Conservation (phyloP, 2,113 vertebrate species). For the Nerophis lumbriciformis region DNA sequence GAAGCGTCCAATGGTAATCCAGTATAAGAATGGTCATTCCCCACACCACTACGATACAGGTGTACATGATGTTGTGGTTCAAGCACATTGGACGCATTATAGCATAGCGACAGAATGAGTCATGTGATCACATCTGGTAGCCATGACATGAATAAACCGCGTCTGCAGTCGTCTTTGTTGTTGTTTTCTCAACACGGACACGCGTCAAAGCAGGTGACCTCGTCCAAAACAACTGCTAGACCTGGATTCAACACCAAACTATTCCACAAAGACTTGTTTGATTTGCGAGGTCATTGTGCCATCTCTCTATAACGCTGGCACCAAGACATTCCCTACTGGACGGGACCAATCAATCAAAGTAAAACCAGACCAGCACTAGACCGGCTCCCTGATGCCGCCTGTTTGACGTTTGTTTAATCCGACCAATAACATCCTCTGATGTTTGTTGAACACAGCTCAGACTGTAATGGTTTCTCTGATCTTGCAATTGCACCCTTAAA, state of each 20-base stretch:
- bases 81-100: neutral
- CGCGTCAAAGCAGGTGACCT: neutral
- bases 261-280: slow-evolving; percentile 12
- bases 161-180: too few relatives aligned
- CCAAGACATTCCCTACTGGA: slow-evolving; percentile 19
- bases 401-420: slow-evolving; percentile 51
- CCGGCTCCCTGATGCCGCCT: slow-evolving; percentile 28
- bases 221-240: neutral
- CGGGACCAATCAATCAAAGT: slow-evolving; percentile 25
- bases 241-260: neutral
- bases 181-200: too few relatives aligned
- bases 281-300: slow-evolving; percentile 15
- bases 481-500: slow-evolving; percentile 28
- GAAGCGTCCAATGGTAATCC: too few relatives aligned
- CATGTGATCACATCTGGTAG: too few relatives aligned
- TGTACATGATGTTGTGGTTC: too few relatives aligned
- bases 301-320: slow-evolving; percentile 12
- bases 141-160: neutral
- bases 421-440: slow-evolving; percentile 55
- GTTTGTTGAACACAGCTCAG: slow-evolving; percentile 50
- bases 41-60: neutral
- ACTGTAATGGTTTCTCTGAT: slow-evolving; percentile 42
- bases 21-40: neutral
- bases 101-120: neutral
- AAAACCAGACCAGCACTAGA: slow-evolving; percentile 24